Percentiles rank a stretch among this genome's conserved stretches.
Evolutionary conservation across 2,797 vertebrate species (phyloP).

Genomic region (Phylloscopus collybita): DNA sequence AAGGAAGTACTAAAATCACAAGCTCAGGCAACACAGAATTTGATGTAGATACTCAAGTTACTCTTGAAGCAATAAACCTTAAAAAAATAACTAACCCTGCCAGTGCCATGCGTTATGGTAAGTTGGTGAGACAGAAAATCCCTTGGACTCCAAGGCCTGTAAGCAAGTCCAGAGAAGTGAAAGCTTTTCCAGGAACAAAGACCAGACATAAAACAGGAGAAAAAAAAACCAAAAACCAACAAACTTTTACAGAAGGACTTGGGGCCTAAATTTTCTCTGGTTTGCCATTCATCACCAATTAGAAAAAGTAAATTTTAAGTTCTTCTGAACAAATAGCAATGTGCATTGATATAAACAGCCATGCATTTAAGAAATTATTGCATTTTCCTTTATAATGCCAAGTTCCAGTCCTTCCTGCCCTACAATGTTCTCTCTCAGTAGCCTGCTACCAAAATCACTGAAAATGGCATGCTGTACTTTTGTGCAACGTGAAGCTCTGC

Average conservation of each 20-base stretch:
- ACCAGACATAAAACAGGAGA: not conserved
- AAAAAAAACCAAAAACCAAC: not conserved
- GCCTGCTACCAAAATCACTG: not conserved
- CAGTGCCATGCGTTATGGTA: accelerated
- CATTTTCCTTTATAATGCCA: not conserved
- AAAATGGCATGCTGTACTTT: not conserved
- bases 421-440: not conserved
- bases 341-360: not conserved
- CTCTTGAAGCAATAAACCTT: not conserved
- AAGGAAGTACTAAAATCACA: constrained; percentile 50
- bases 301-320: not conserved
- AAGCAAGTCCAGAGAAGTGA: not conserved
- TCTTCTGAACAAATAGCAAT: not conserved
- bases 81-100: not conserved
- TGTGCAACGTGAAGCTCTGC: not conserved
- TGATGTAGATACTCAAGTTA: not conserved
- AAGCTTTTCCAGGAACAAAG: not conserved
- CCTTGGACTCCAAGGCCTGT: not conserved
- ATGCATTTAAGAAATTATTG: not conserved
- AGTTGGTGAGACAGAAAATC: not conserved
- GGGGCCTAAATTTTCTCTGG: not conserved
- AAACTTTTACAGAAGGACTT: not conserved
- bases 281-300: not conserved
- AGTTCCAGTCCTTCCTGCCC: not conserved
- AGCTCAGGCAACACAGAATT: not conserved